Evolutionary conservation across 1,140 invertebrate genomes (phyloP).

Genomic region (Brachionus rubens): DNA sequence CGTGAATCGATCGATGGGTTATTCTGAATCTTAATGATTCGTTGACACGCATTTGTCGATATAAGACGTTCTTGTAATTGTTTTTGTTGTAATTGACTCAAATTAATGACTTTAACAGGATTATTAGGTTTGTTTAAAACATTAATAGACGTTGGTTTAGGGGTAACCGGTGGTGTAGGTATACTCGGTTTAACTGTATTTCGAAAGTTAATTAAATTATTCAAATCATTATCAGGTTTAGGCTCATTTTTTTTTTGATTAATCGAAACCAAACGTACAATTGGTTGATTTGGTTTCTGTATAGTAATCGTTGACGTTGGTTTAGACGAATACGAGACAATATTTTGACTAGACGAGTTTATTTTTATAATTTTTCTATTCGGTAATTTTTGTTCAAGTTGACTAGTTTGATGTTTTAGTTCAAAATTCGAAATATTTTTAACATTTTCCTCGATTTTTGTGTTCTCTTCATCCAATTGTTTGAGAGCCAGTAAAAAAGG

Average conservation of each 20-base stretch:
- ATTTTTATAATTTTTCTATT: conserved; percentile 16
- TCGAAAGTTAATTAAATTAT: conserved; percentile 28
- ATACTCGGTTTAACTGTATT: background rate
- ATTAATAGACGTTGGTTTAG: background rate
- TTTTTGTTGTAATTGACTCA: conserved; percentile 24
- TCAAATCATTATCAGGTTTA: background rate
- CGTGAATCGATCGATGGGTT: background rate
- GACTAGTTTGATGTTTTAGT: background rate
- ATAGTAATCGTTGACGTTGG: background rate
- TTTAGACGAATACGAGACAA: background rate
- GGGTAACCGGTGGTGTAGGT: background rate
- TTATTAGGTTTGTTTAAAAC: background rate
- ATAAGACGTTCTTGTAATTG: conserved; percentile 21
- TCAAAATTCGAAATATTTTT: background rate
- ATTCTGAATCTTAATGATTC: conserved; percentile 34
- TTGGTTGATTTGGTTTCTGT: background rate
- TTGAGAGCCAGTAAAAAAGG: conserved; percentile 10
- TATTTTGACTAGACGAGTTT: background rate
- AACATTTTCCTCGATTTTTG: background rate
- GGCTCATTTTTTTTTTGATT: background rate
- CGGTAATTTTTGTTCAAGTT: background rate
- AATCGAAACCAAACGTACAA: background rate
- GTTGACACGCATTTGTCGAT: conserved; percentile 17
- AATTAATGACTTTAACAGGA: conserved; percentile 31
- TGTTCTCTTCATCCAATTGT: conserved; percentile 25